phyloP scores from a whole-genome alignment of 2,113 vertebrate genomes.

The Pipra filicauda region DNA sequence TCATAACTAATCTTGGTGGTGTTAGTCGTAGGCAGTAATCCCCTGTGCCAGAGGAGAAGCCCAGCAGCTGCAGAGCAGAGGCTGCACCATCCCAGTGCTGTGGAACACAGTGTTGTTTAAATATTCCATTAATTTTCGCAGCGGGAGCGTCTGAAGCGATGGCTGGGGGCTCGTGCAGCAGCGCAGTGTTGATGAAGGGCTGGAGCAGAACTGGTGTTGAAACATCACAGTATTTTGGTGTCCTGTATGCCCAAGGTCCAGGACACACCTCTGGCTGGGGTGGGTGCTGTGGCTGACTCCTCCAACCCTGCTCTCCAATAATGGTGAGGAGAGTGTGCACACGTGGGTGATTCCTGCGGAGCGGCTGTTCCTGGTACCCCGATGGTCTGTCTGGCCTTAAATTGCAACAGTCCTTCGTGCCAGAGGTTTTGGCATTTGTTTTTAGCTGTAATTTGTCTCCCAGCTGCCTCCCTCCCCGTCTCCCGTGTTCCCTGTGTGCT shows the following conservation, averaged over 20 bases:
- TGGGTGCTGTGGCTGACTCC: not conserved
- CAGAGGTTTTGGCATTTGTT: not conserved
- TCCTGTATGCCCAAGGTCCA: accelerated
- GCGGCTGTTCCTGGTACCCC: not conserved
- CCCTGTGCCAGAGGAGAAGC: not conserved
- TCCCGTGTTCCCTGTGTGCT: not conserved
- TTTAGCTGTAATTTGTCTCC: not conserved
- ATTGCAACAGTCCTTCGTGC: not conserved
- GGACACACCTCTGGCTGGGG: accelerated
- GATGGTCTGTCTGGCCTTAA: not conserved
- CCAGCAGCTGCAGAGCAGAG: not conserved
- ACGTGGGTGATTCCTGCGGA: not conserved
- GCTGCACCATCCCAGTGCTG: not conserved
- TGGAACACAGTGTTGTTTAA: not conserved
- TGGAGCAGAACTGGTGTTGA: not conserved
- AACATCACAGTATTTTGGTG: not conserved
- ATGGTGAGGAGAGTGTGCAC: not conserved
- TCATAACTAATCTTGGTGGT: not conserved
- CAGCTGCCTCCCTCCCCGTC: not conserved
- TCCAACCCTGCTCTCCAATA: not conserved
- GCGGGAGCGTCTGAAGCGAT: accelerated
- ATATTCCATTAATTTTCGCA: not conserved
- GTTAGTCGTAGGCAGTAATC: not conserved
- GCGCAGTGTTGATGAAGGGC: accelerated
- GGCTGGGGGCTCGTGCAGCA: not conserved